A percentile compares a stretch with the other conserved stretches of the same genome.
phyloP scores from a whole-genome alignment of 1,140 invertebrate species.

The Bombus cullumanus region DNA sequence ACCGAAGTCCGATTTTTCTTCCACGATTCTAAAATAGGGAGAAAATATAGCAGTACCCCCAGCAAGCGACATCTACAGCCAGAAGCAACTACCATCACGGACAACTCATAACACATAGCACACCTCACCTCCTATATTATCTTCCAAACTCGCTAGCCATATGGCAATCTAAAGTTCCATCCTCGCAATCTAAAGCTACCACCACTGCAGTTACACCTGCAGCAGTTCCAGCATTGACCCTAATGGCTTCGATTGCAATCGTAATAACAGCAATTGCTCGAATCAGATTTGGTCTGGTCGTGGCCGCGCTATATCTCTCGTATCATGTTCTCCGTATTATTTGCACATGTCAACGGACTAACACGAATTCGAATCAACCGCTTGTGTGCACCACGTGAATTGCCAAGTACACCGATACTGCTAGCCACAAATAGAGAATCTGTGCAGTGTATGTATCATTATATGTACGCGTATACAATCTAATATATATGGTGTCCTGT shows the following conservation, averaged over 20 bases:
- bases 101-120: too few species aligned
- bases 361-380: not conserved
- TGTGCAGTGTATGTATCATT: too few species aligned
- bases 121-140: not conserved
- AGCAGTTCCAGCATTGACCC: not conserved
- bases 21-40: too few species aligned
- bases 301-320: not conserved
- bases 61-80: too few species aligned
- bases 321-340: slow-evolving; percentile 10
- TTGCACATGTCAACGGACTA: slow-evolving; percentile 8
- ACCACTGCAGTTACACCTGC: slow-evolving; percentile 14
- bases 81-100: too few species aligned
- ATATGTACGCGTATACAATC: too few species aligned
- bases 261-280: slow-evolving; percentile 37
- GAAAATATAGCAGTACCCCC: too few species aligned
- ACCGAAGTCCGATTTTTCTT: too few species aligned
- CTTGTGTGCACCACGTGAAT: not conserved
- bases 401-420: not conserved
- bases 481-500: too few species aligned
- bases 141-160: not conserved
- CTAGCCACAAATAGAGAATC: not conserved
- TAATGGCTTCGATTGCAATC: slow-evolving; percentile 32
- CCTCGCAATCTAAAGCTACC: not conserved
- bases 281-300: slow-evolving; percentile 21
- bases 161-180: not conserved